Evolutionary conservation across 2,113 vertebrate genomes (phyloP).

Genomic region (Hemichromis elongatus): DNA sequence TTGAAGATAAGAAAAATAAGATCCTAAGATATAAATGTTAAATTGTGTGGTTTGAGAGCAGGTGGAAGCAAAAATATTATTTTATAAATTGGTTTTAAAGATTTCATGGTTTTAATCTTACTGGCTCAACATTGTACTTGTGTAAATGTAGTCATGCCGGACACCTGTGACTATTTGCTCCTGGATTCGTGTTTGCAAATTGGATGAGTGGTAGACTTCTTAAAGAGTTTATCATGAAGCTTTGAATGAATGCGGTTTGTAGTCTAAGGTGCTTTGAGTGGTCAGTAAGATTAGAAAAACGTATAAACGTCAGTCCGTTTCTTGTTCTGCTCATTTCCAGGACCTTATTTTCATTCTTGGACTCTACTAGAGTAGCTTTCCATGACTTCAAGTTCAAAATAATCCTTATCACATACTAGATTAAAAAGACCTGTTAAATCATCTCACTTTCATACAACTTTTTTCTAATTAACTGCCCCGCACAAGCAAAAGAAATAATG

Average conservation of each 20-base stretch:
- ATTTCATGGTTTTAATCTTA: neutral
- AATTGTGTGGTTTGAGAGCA: neutral
- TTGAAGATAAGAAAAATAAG: accelerated
- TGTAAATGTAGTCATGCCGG: accelerated
- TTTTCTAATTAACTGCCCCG: accelerated
- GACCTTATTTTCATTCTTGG: neutral
- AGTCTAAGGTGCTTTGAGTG: neutral
- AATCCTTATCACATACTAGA: accelerated
- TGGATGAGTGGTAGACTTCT: neutral
- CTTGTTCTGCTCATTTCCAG: neutral
- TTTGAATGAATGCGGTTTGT: neutral
- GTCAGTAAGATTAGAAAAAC: neutral
- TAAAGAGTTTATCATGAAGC: neutral
- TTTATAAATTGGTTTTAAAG: neutral
- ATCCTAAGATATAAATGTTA: neutral
- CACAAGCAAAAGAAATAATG: accelerated
- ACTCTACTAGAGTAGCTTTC: neutral
- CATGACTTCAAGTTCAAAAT: neutral
- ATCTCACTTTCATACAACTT: neutral
- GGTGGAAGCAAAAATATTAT: neutral
- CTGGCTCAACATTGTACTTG: accelerated
- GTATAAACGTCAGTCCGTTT: neutral
- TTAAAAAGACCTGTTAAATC: neutral
- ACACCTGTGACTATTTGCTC: accelerated
- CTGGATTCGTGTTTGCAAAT: neutral